Conservation (phyloP, 2,888 invertebrate genomes). For the Mystacides longicornis region DNA sequence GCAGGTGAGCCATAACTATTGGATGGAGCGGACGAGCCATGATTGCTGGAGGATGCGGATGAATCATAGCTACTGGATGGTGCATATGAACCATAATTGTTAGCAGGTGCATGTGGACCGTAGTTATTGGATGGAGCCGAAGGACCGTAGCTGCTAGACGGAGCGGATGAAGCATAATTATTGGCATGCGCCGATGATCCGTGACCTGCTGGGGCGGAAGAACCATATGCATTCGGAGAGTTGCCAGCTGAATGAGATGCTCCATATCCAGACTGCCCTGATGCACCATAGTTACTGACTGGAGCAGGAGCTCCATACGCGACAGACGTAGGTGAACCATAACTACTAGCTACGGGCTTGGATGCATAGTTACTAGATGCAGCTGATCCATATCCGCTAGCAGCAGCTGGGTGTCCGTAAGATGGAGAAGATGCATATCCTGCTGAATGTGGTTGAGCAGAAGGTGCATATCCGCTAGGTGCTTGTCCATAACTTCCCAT, state of each 20-base stretch:
- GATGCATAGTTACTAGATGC: too few relatives aligned
- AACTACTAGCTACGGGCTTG: too few relatives aligned
- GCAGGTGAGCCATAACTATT: background rate
- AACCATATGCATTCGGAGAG: background rate
- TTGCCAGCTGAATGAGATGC: background rate
- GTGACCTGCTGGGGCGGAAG: background rate
- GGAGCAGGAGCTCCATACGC: background rate
- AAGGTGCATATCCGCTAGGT: background rate
- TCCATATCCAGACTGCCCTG: background rate
- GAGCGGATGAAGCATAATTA: background rate
- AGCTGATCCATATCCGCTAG: background rate
- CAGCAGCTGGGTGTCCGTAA: constrained; percentile 1
- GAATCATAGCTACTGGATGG: background rate
- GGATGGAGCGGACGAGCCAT: too few relatives aligned
- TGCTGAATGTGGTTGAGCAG: background rate
- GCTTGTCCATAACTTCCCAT: background rate
- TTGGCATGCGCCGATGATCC: background rate
- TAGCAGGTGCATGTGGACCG: background rate
- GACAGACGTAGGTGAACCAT: background rate
- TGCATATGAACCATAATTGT: background rate
- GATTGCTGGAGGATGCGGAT: background rate
- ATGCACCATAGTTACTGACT: background rate
- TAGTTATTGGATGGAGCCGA: too few relatives aligned
- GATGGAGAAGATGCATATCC: background rate
- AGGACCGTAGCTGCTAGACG: too few relatives aligned